Percentiles rank a stretch among this genome's conserved stretches.
These are phyloP conservation scores for Watsonalla cultraria DNA, from an alignment of 2,888 invertebrate species.

Conservation along the genomic window DNA sequence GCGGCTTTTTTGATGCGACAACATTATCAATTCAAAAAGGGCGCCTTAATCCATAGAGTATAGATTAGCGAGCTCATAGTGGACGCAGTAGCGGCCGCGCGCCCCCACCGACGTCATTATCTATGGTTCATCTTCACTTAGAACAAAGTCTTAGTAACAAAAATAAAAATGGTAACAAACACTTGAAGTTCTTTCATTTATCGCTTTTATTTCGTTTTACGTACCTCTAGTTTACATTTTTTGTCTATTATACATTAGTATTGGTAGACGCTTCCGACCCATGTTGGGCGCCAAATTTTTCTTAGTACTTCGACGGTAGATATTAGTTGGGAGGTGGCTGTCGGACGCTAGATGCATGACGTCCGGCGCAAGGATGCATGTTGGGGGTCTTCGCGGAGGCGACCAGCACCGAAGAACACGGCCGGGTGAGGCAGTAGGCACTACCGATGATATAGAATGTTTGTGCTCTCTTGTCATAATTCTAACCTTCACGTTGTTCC, in stretches of 20 bases:
- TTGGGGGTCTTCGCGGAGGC: slow-evolving; percentile 31
- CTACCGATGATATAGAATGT: not conserved
- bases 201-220: slow-evolving; percentile 51
- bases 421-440: slow-evolving; percentile 46
- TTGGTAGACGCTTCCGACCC: slow-evolving; percentile 51
- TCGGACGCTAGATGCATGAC: slow-evolving; percentile 65
- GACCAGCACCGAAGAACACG: slow-evolving; percentile 30
- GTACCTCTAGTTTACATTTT: slow-evolving; percentile 47
- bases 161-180: slow-evolving; percentile 60
- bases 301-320: slow-evolving; percentile 32
- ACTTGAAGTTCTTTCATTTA: slow-evolving; percentile 76
- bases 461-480: slow-evolving; percentile 21
- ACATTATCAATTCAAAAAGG: slow-evolving; percentile 14
- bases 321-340: slow-evolving; percentile 22
- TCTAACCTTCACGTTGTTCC: not conserved
- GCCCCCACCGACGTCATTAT: slow-evolving; percentile 63
- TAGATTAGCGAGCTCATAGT: slow-evolving; percentile 51
- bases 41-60: slow-evolving; percentile 28
- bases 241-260: slow-evolving; percentile 29
- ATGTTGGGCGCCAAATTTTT: slow-evolving; percentile 47
- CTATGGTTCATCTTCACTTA: slow-evolving; percentile 75
- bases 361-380: slow-evolving; percentile 55
- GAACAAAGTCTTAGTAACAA: slow-evolving; percentile 66
- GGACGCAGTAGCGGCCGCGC: slow-evolving; percentile 66
- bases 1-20: slow-evolving; percentile 35